Conservation (phyloP, 2,888 invertebrate genomes). For the Zhengitettix transpicula region DNA sequence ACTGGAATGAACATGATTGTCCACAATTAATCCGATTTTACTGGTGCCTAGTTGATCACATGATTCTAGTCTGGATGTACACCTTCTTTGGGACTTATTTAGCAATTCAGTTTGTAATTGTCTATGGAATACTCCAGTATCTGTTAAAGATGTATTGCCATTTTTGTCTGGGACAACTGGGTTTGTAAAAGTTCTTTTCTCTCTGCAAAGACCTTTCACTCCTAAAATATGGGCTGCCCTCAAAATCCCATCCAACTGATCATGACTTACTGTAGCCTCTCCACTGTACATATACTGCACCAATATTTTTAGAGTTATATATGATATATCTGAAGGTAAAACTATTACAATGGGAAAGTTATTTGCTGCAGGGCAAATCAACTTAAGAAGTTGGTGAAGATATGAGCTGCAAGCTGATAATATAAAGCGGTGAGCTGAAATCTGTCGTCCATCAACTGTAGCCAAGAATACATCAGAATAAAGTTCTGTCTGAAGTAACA, state of each 20-base stretch:
- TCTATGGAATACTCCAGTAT: neutral
- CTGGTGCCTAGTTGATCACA: too few relatives aligned
- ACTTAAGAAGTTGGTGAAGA: slow-evolving; percentile 36
- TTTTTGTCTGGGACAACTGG: neutral
- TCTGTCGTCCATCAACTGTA: slow-evolving; percentile 61
- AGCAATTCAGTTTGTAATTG: neutral
- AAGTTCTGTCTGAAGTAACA: slow-evolving; percentile 57
- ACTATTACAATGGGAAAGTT: slow-evolving; percentile 40
- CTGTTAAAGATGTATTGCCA: neutral
- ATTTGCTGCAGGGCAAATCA: slow-evolving; percentile 24
- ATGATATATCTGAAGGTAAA: slow-evolving; percentile 64
- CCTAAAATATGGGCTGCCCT: slow-evolving; percentile 68
- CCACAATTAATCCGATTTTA: too few relatives aligned
- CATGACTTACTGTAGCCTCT: slow-evolving; percentile 71
- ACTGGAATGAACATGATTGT: neutral
- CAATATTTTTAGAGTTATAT: slow-evolving; percentile 60
- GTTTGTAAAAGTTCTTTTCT: slow-evolving; percentile 17
- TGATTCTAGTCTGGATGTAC: too few relatives aligned
- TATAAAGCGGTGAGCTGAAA: slow-evolving; percentile 72
- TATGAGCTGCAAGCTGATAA: slow-evolving; percentile 64
- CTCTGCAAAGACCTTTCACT: slow-evolving; percentile 62
- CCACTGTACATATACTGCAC: slow-evolving; percentile 78
- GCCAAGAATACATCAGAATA: slow-evolving; percentile 70
- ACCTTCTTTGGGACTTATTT: neutral
- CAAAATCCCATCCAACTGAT: slow-evolving; percentile 61